A percentile compares a stretch with the other conserved stretches of the same genome.
phyloP scores from a whole-genome alignment of 2,888 invertebrate species.

The Eremobia ochroleuca region DNA sequence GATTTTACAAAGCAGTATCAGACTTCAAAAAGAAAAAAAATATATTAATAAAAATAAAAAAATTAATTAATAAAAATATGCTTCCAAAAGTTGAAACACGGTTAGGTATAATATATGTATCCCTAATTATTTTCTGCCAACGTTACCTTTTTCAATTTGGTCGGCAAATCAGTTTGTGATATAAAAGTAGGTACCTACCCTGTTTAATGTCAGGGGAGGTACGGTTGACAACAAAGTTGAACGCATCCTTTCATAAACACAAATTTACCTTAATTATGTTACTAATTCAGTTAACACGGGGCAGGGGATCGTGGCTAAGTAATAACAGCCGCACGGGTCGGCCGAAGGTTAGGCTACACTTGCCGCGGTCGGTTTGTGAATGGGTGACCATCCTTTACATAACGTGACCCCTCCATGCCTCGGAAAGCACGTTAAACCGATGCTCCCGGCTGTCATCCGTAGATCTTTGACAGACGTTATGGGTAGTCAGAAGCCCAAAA shows the following conservation, averaged over 20 bases:
- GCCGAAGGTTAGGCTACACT: background rate
- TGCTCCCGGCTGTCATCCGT: background rate
- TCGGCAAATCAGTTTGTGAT: conserved; percentile 2
- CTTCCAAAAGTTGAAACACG: conserved; percentile 5
- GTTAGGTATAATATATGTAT: conserved; percentile 11
- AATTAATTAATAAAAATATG: conserved; percentile 16
- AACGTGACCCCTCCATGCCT: background rate
- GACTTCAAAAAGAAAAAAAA: conserved; percentile 24
- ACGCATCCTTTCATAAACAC: background rate
- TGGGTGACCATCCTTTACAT: background rate
- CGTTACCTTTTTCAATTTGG: conserved; percentile 19
- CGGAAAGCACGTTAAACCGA: background rate
- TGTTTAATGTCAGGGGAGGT: background rate
- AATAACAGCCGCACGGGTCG: background rate
- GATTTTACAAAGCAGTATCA: conserved; percentile 18
- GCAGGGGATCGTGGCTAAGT: background rate
- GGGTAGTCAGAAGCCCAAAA: background rate
- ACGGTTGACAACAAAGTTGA: background rate
- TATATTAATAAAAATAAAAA: too few relatives aligned
- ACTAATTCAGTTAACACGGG: background rate
- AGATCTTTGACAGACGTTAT: background rate
- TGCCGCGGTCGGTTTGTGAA: background rate
- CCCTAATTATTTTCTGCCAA: conserved; percentile 45
- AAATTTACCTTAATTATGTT: background rate
- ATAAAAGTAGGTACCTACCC: background rate